A percentile compares a stretch with the other conserved stretches of the same genome.
Conservation (phyloP, 2,797 vertebrate genomes). For the Sebastes taczanowskii region DNA sequence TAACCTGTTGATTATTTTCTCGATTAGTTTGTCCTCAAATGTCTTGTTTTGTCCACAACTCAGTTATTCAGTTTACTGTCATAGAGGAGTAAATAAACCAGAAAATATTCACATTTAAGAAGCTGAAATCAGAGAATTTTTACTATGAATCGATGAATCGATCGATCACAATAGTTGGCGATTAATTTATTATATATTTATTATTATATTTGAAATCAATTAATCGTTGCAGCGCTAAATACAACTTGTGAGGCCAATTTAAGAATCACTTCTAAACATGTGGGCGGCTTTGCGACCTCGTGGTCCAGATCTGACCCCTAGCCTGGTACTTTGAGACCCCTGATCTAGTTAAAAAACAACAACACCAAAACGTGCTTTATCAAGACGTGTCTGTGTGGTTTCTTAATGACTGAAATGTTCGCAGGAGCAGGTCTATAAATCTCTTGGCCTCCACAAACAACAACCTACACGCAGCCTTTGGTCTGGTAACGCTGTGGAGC, state of each 20-base stretch:
- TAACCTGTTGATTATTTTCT: no score
- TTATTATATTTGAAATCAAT: no score
- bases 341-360: not conserved
- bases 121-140: no score
- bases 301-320: not conserved
- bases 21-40: no score
- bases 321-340: conserved; percentile 4
- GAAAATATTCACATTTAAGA: no score
- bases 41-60: no score
- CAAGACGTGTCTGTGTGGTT: not conserved
- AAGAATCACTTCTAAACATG: not conserved
- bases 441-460: conserved; percentile 9
- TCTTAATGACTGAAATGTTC: not conserved
- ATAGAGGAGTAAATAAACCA: no score
- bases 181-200: not conserved
- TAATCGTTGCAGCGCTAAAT: no score
- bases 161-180: no score
- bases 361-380: not conserved
- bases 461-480: conserved; percentile 62
- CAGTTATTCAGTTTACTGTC: no score
- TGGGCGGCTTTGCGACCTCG: not conserved
- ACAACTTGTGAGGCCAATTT: not conserved
- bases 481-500: conserved; percentile 62
- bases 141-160: no score
- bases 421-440: not conserved